A percentile compares a stretch with the other conserved stretches of the same genome.
Conservation (phyloP, 2,797 vertebrate species). For the Mus minutoides region DNA sequence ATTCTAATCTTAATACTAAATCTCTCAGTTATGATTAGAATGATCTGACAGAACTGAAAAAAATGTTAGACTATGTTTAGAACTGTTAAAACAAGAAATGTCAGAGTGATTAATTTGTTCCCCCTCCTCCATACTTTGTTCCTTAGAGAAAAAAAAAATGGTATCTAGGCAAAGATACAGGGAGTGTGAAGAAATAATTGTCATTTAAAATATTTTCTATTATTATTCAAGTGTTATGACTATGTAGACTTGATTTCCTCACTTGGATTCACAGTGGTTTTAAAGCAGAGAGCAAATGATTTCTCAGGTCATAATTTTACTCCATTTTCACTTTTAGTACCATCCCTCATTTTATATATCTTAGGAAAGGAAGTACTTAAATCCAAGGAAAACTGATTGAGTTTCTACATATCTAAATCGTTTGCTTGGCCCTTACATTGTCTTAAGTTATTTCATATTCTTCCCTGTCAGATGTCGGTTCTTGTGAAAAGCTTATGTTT, state of each 20-base stretch:
- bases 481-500: not conserved
- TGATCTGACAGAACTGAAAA: not conserved
- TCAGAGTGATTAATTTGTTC: not conserved
- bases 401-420: not conserved
- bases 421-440: not conserved
- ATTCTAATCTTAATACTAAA: not conserved
- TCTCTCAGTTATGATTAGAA: not conserved
- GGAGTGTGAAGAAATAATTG: not conserved
- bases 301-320: not conserved
- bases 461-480: not conserved
- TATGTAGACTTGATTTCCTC: not conserved
- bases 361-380: not conserved
- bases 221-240: not conserved
- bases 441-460: not conserved
- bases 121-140: not conserved
- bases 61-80: not conserved
- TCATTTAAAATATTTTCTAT: constrained; percentile 8
- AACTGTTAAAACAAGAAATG: not conserved
- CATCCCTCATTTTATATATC: not conserved
- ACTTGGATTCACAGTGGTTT: not conserved
- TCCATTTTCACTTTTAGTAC: not conserved
- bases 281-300: not conserved
- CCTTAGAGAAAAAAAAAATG: not conserved
- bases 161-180: not conserved
- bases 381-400: not conserved